Conservation (phyloP, 2,797 vertebrate genomes). For the Microtus obscurus region DNA sequence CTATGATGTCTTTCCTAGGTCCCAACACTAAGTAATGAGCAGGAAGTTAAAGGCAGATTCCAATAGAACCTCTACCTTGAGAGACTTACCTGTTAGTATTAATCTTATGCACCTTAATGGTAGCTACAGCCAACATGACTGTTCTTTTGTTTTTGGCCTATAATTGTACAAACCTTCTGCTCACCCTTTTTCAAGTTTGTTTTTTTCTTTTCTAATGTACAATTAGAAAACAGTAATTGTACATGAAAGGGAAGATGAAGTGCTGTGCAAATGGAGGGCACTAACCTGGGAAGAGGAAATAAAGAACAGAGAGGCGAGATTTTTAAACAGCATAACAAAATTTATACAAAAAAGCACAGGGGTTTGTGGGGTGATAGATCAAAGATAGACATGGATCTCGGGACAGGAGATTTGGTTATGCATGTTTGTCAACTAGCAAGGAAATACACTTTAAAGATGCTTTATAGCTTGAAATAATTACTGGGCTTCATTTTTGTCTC, state of each 20-base stretch:
- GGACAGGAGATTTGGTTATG: neutral
- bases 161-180: neutral
- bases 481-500: conserved; percentile 38
- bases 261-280: neutral
- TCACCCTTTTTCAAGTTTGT: neutral
- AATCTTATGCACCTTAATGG: neutral
- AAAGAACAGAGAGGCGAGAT: neutral
- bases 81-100: neutral
- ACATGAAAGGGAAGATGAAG: neutral
- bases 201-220: neutral
- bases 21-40: neutral
- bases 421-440: neutral
- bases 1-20: neutral
- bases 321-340: neutral
- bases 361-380: neutral
- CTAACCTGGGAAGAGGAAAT: neutral
- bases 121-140: neutral
- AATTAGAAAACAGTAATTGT: neutral
- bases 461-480: conserved; percentile 57
- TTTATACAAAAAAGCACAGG: neutral
- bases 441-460: neutral
- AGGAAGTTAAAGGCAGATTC: neutral
- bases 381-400: neutral
- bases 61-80: neutral
- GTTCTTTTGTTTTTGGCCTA: neutral